Base-by-base conservation (phyloP, 2,113 vertebrate genomes). In the Bambusicola thoracicus region DNA sequence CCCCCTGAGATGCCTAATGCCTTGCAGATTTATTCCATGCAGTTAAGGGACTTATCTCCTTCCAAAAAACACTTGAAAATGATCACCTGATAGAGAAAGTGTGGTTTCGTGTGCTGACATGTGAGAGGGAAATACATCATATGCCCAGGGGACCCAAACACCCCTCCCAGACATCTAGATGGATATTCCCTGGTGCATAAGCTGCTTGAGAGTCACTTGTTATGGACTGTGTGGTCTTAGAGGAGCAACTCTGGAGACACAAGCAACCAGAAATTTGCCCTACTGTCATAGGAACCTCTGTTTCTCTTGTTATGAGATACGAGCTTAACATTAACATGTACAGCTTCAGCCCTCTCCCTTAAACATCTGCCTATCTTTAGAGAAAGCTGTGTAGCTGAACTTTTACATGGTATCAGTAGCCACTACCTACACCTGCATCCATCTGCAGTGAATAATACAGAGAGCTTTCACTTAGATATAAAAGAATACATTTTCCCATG, bases 11-110 rank as follows among this genome's bases (percentile, higher is more conserved):
- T 63, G 46, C 48, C 44, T 61, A 91, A 94, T 53, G 69, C 77
- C 49, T 91, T 92, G 58, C 68, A 80, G 93, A 81, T 93, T 96
- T 90, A 90, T 94, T 97, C 73, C 70, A 74, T 36, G 70, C 48
- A 2, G 81, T 86, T 81, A 86, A 87, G 32, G 36, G 58, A 94
- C 94, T 96, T 89, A 27, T 41, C 55, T 95, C 30, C n/a, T 58
- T 58, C 86, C 86, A 93, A 46, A 91, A 95, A 93, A 77, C 44
- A 46, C 86, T 48, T 59, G 68, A 62, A 93, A 95, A 63, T 58
- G 38, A 81, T 90, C 44, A 46, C n/a, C n/a, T 44, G 72, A 46
- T 76, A 34, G n/a, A 76, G 46, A 58, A 84, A 27, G 17, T 51
- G 32, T 38, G 30, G 55, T 63, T 63, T 40, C 21, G n/a, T 12